Base-by-base conservation (phyloP, 2,888 invertebrate genomes). In the Stenichneumon culpator region DNA sequence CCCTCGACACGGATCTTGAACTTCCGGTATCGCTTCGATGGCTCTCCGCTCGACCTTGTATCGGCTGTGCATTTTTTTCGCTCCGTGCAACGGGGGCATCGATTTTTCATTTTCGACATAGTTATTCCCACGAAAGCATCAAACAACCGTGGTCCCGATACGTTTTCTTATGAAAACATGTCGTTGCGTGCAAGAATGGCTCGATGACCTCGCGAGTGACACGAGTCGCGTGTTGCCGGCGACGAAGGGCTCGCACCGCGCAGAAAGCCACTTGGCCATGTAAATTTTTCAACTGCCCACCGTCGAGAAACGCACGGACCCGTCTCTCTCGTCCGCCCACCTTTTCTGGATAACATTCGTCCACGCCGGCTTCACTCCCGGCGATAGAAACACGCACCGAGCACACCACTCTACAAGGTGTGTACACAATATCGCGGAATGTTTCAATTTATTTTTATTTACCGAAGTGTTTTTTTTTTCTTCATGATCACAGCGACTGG, bases 311-410 rank as follows among this genome's bases (percentile, higher is more conserved):
- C 60, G 28, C 54, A 57, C 54, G 22, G 74, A 68, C 72, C 79
- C 73, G 80, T 81, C 81, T 84, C 80, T 77, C 72, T 84, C 84
- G 80, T 84, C 80, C 84, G 84, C 84, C 84, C 84, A 84, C 84
- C 80, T 84, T 72, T 57, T 72, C 54, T 47, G 50, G 72, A 77
- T 80, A 81, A 77, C 77, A 75, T 65, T 47, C 39, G 65, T 68
- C 22, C 28, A 63, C 28, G 60, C 60, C 60, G 60, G 60, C 60
- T n/a, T 63, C 50, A 9, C 19, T 63, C 50, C 5, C n/a, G 25
- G 28, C 60, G 74, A 74, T 63, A 74, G 36, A 50, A 50, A 9
- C n/a, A 50, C 63, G 22, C 32, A 50, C 14, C 74, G 50, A 16
- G 19, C 50, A 74, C 32, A 74, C 25, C 25, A 63, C 50, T 75